Conservation (phyloP, 2,113 vertebrate genomes). For the Halichoeres trimaculatus region DNA sequence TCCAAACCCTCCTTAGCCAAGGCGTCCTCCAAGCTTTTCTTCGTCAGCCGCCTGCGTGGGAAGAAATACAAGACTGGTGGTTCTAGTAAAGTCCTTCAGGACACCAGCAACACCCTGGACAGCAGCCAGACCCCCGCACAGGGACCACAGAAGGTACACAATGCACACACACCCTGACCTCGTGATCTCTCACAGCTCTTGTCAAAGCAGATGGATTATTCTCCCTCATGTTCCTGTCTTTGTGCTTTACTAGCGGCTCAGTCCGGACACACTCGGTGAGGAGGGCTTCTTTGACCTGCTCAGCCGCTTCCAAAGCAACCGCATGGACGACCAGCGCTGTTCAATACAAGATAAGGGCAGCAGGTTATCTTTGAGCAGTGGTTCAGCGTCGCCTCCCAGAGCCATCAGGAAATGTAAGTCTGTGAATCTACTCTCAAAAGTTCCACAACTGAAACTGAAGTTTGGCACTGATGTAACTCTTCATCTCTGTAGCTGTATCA, state of each 20-base stretch:
- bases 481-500: slow-evolving; percentile 81
- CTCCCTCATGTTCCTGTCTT: slow-evolving; percentile 3
- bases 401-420: slow-evolving; percentile 86
- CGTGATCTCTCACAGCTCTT: background rate
- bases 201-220: too few relatives aligned
- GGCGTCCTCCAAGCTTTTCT: slow-evolving; percentile 93
- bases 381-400: slow-evolving; percentile 81
- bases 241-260: slow-evolving; percentile 81
- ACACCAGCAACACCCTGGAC: slow-evolving; percentile 91
- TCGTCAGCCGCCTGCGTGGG: slow-evolving; percentile 92
- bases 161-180: background rate
- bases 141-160: slow-evolving; percentile 86
- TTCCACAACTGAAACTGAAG: background rate
- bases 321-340: slow-evolving; percentile 97
- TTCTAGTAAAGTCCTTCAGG: slow-evolving; percentile 90
- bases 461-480: background rate
- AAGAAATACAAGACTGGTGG: slow-evolving; percentile 89
- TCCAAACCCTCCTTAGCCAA: slow-evolving; percentile 90
- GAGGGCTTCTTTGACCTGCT: slow-evolving; percentile 97
- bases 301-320: slow-evolving; percentile 96
- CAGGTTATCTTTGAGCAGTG: slow-evolving; percentile 60
- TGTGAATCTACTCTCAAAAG: background rate
- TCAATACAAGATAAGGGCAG: slow-evolving; percentile 85
- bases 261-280: slow-evolving; percentile 86
- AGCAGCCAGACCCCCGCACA: slow-evolving; percentile 65